These are phyloP conservation scores for Harpalus rufipes DNA, from an alignment of 2,888 invertebrate genomes.

Conservation along the genomic window DNA sequence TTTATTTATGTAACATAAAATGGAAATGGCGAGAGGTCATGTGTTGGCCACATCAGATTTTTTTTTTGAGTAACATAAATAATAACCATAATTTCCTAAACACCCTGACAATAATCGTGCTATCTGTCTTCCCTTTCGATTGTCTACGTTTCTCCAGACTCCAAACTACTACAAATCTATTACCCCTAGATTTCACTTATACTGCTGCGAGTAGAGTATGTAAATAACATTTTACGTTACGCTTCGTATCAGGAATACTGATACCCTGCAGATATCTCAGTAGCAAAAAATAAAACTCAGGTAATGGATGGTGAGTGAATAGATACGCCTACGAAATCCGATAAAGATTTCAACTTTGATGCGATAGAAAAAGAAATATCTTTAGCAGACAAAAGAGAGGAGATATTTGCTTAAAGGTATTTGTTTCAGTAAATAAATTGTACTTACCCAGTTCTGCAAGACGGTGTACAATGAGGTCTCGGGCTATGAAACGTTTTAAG, in stretches of 20 bases:
- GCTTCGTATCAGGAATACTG: neutral
- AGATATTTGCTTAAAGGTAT: neutral
- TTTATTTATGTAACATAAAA: too few relatives aligned
- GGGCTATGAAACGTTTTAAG: conserved; percentile 94
- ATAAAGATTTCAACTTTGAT: neutral
- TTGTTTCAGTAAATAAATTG: neutral
- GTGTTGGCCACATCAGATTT: too few relatives aligned
- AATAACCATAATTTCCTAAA: too few relatives aligned
- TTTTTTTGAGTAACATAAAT: too few relatives aligned
- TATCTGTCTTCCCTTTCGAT: neutral
- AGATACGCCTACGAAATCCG: neutral
- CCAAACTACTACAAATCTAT: neutral
- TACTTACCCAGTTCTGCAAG: conserved; percentile 85
- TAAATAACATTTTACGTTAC: neutral
- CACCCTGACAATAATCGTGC: neutral
- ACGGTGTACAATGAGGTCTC: conserved; percentile 88
- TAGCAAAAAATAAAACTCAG: neutral
- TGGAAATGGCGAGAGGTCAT: too few relatives aligned
- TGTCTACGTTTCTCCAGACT: neutral
- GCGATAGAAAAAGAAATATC: neutral
- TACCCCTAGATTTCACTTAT: neutral
- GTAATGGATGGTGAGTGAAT: neutral
- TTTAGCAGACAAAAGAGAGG: neutral
- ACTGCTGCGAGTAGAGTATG: neutral
- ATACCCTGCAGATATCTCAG: neutral